These are phyloP conservation scores for Saxidomus purpurata DNA, from an alignment of 1,140 invertebrate genomes.

Conservation along the genomic window DNA sequence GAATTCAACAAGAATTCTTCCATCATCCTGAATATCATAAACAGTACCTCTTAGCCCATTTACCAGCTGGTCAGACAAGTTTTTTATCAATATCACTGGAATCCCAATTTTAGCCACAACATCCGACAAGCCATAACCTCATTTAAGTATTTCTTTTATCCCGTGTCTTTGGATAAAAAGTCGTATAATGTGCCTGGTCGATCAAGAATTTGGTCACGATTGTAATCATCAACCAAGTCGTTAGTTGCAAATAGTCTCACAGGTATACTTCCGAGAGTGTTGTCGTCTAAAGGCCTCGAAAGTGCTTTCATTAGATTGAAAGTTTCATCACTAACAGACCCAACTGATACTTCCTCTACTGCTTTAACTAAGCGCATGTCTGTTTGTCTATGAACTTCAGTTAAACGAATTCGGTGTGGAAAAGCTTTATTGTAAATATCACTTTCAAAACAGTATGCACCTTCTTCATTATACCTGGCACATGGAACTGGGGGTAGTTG, in stretches of 20 bases:
- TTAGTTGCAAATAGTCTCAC: conserved; percentile 45
- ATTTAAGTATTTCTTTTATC: conserved; percentile 1
- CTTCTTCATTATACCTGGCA: conserved; percentile 19
- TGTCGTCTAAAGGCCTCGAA: neutral
- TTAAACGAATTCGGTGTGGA: conserved; percentile 4
- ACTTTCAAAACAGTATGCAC: conserved; percentile 24
- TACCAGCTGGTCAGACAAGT: conserved; percentile 36
- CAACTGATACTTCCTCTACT: conserved; percentile 1
- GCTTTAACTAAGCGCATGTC: conserved; percentile 6
- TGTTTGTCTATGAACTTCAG: conserved; percentile 17
- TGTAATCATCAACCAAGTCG: conserved; percentile 19
- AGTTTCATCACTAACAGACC: neutral
- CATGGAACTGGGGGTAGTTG: conserved; percentile 23
- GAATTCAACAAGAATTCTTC: neutral
- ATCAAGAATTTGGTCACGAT: neutral
- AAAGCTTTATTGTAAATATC: conserved; percentile 21
- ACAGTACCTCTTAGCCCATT: conserved; percentile 44
- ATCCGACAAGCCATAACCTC: neutral
- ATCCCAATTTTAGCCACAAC: conserved; percentile 25
- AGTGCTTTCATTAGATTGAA: neutral
- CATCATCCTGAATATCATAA: neutral
- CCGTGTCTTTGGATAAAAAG: conserved; percentile 20
- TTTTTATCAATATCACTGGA: conserved; percentile 16
- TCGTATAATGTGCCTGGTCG: conserved; percentile 19
- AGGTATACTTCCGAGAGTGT: neutral